Evolutionary conservation across 2,888 invertebrate species (phyloP).

Genomic region (Ypsolopha sequella): DNA sequence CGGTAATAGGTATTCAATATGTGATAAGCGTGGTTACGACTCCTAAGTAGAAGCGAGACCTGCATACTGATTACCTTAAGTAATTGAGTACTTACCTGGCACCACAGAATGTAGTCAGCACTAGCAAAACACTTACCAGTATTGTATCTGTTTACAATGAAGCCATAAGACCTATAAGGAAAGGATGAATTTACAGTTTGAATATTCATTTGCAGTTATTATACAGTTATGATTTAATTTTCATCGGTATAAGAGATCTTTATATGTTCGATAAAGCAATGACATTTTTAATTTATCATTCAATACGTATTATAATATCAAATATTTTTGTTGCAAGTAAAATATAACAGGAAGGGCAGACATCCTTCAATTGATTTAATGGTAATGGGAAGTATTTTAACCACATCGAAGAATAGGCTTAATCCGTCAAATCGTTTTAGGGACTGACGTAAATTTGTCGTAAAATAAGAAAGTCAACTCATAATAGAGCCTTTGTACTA

Average conservation of each 20-base stretch:
- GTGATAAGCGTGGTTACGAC: conserved; percentile 23
- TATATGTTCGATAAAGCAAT: too few relatives aligned
- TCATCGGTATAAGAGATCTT: too few relatives aligned
- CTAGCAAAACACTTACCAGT: too few relatives aligned
- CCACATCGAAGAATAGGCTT: conserved; percentile 16
- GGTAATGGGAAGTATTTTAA: conserved; percentile 27
- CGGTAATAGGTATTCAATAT: conserved; percentile 40
- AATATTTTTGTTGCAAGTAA: conserved; percentile 45
- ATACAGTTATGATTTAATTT: too few relatives aligned
- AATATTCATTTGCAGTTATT: too few relatives aligned
- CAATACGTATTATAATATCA: too few relatives aligned
- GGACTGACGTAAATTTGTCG: conserved; percentile 46
- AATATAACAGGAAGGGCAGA: conserved; percentile 31
- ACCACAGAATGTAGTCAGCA: neutral
- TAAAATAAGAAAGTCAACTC: conserved; percentile 9
- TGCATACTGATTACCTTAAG: conserved; percentile 2
- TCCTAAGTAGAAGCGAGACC: conserved; percentile 11
- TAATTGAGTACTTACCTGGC: neutral
- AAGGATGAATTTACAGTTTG: too few relatives aligned
- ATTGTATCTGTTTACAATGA: too few relatives aligned
- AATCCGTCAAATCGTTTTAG: conserved; percentile 23
- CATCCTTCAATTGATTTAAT: conserved; percentile 26
- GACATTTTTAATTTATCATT: too few relatives aligned
- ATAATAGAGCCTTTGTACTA: conserved; percentile 18
- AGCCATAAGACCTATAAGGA: too few relatives aligned